phyloP scores from a whole-genome alignment of 2,888 invertebrate species.

The Drosophila aldrichi region DNA sequence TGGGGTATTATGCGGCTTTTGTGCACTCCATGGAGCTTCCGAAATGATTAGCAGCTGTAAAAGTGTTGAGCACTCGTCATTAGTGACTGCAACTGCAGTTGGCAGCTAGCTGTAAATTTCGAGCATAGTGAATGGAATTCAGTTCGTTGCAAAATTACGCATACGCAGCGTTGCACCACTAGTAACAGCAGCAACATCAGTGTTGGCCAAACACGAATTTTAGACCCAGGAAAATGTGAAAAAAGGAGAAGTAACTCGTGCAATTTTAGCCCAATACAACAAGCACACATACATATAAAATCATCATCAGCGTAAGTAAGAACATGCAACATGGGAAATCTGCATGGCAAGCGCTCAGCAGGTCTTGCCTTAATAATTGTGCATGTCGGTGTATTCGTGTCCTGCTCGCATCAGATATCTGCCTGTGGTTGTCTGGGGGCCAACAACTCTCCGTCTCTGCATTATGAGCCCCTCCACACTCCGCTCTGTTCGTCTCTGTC shows the following conservation, averaged over 20 bases:
- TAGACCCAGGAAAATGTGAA: constrained; percentile 29
- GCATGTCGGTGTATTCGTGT: constrained; percentile 14
- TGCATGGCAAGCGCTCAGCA: constrained; percentile 26
- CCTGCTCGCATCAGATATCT: constrained; percentile 33
- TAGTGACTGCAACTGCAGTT: constrained; percentile 13
- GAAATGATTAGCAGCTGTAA: background rate
- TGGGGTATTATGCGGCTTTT: background rate
- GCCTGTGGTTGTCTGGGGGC: constrained; percentile 48
- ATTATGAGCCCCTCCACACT: constrained; percentile 43
- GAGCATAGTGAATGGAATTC: constrained; percentile 1
- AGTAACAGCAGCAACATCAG: background rate
- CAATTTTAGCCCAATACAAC: constrained; percentile 14
- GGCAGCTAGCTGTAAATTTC: constrained; percentile 10
- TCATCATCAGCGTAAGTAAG: constrained; percentile 43
- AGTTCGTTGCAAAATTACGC: constrained; percentile 40
- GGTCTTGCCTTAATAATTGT: constrained; percentile 11
- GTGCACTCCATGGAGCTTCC: background rate
- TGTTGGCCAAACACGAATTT: constrained; percentile 17
- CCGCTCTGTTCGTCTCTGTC: background rate
- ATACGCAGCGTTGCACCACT: constrained; percentile 52
- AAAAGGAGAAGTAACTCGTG: background rate
- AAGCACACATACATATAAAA: constrained; percentile 10
- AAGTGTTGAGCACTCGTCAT: background rate
- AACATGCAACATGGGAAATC: constrained; percentile 68
- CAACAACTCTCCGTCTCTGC: constrained; percentile 70